Conservation (phyloP, 2,888 invertebrate species). For the Rhagonycha lutea region DNA sequence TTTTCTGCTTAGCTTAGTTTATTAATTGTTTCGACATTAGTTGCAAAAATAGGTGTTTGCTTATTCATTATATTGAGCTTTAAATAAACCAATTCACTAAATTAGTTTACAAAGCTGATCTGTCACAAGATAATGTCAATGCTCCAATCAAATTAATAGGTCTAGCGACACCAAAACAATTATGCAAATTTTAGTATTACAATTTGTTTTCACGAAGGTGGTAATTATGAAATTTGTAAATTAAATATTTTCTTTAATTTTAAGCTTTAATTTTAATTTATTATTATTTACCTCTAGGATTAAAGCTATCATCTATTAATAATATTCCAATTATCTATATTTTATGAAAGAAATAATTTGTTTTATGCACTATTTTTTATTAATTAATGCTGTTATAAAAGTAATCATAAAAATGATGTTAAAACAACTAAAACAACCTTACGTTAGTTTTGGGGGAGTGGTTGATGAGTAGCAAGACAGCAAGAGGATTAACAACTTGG, state of each 20-base stretch:
- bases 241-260: background rate
- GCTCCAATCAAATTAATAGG: background rate
- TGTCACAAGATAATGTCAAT: background rate
- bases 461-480: background rate
- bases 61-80: background rate
- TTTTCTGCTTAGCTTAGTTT: background rate
- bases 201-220: background rate
- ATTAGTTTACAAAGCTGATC: background rate
- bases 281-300: background rate
- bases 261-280: background rate
- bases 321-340: background rate
- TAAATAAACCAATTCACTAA: background rate
- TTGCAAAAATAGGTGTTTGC: background rate
- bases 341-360: background rate
- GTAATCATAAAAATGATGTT: background rate
- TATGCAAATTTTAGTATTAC: background rate
- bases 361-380: background rate
- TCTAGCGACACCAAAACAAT: conserved; percentile 1
- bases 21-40: background rate
- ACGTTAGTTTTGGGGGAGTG: background rate
- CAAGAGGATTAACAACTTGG: background rate
- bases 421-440: background rate
- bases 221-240: background rate
- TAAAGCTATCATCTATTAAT: background rate
- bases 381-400: background rate